A percentile compares a stretch with the other conserved stretches of the same genome.
These are phyloP conservation scores for Numenius arquata DNA, from an alignment of 2,113 vertebrate genomes.

Conservation along the genomic window DNA sequence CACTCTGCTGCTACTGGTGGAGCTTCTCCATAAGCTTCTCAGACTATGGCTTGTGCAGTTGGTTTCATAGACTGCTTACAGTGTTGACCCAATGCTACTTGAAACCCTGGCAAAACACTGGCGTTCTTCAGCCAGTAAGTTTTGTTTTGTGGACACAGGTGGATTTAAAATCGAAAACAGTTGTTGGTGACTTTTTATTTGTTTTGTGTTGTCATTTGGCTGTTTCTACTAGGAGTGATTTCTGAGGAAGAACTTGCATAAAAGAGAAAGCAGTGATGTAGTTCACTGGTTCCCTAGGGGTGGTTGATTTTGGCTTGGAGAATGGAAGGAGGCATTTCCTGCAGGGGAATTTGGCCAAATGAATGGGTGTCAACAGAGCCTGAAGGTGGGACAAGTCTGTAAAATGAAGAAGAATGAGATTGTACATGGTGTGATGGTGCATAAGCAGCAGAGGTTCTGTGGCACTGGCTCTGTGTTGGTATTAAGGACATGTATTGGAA, in stretches of 20 bases:
- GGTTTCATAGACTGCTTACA: background rate
- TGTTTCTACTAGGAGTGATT: background rate
- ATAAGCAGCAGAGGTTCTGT: background rate
- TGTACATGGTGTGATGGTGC: background rate
- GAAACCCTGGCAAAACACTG: background rate
- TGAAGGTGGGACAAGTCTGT: background rate
- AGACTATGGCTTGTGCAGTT: background rate
- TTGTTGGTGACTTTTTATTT: background rate
- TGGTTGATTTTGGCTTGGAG: background rate
- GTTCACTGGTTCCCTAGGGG: background rate
- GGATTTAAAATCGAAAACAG: background rate
- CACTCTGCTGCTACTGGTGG: rapidly evolving
- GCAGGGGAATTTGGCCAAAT: background rate
- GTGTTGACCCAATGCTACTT: background rate
- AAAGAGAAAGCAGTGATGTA: background rate
- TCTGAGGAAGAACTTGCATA: background rate
- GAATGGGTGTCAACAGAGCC: background rate
- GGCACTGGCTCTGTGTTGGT: background rate
- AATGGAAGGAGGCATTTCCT: background rate
- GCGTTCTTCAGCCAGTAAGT: background rate
- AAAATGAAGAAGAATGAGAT: background rate
- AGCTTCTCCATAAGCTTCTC: background rate
- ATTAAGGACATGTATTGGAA: background rate
- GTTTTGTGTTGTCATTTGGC: background rate
- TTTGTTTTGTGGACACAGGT: background rate